Base-by-base conservation (phyloP, 2,888 invertebrate species). In the Geophilus truncorum region DNA sequence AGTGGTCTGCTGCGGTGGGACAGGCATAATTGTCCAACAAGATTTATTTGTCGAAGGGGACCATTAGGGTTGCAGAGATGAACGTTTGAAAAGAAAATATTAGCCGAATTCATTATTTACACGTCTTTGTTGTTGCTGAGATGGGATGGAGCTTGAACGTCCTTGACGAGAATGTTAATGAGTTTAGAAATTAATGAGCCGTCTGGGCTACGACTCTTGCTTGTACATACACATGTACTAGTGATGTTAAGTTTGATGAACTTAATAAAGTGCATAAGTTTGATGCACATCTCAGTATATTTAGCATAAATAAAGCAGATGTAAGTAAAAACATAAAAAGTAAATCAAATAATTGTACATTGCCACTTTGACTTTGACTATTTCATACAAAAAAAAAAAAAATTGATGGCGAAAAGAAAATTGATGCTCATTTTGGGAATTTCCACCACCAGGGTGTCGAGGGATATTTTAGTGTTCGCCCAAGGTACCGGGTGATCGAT, bases 361-460 rank as follows among this genome's bases (percentile, higher is more conserved):
- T 51, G 51, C 51, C 51, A 51, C 51, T 40, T 40, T 9, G 10
- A 40, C 15, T 7, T 34, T 7, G 6, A n/a, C n/a, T n/a, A n/a
- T n/a, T n/a, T n/a, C n/a, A n/a, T 51, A 51, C 15, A 1, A 4
- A 18, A 51, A 5, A 51, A 15, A 51, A 57, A 57, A 57, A 57
- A 25, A 70, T 12, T 25, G 28, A 12, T 2, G 70, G 12, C 4
- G n/a, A 28, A 70, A 70, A 1, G 70, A 70, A 28, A 70, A 70
- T 51, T 70, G 70, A 70, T 70, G 70, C 28, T 25, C 70, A 70
- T 25, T 70, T 70, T 70, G 70, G 70, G 70, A 70, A 70, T 70
- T 70, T 70, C 70, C 28, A 70, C 70, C 70, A 70, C 70, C 70
- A 70, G 70, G 70, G 70, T 25, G 70, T 70, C 70, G 70, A n/a